Conservation (phyloP, 2,113 vertebrate genomes). For the Zosterops borbonicus region DNA sequence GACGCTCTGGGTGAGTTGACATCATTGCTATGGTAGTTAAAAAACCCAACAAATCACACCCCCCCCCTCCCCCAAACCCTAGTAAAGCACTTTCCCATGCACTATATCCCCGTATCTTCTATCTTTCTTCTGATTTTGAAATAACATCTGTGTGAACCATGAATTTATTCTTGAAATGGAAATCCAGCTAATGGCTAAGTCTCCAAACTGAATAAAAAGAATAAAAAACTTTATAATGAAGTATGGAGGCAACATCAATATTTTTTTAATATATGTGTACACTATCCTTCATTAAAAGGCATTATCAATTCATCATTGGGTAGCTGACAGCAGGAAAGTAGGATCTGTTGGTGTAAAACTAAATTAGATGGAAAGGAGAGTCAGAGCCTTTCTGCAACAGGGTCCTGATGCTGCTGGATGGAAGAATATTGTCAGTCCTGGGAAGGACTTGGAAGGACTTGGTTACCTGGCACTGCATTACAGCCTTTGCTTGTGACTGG, state of each 20-base stretch:
- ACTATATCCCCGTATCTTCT: not conserved
- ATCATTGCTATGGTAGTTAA: not conserved
- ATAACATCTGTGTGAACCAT: not conserved
- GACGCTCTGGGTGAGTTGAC: not conserved
- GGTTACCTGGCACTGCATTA: not conserved
- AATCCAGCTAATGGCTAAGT: not conserved
- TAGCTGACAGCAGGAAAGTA: slow-evolving; percentile 43
- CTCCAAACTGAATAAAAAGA: not conserved
- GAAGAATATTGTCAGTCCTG: not conserved
- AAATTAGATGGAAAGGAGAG: not conserved
- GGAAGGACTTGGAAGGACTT: not conserved
- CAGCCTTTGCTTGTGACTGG: slow-evolving; percentile 34
- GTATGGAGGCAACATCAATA: not conserved
- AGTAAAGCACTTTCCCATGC: not conserved
- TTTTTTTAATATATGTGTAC: not conserved
- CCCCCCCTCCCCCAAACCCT: not conserved
- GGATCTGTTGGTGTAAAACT: slow-evolving; percentile 53
- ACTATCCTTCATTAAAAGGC: not conserved
- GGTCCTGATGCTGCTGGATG: not conserved
- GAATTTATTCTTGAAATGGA: not conserved
- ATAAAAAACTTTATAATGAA: not conserved
- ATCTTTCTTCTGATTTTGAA: not conserved
- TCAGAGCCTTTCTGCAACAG: not conserved
- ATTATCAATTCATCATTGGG: not conserved
- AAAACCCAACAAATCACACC: accelerated